Conservation (phyloP, 2,113 vertebrate species). For the Junco hyemalis region DNA sequence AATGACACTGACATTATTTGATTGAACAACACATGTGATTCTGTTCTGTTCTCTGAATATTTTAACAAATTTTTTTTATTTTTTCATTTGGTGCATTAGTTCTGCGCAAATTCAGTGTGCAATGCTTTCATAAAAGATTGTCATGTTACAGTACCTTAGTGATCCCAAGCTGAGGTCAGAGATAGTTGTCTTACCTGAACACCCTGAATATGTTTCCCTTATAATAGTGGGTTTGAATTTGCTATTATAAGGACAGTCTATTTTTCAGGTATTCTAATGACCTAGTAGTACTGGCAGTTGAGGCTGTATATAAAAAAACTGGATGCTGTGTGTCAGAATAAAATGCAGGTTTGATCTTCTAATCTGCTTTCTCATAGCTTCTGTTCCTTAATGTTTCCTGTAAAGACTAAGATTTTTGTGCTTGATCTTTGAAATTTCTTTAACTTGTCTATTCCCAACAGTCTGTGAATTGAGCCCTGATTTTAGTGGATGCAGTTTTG, state of each 20-base stretch:
- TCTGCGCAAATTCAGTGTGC: neutral
- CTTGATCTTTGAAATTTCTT: neutral
- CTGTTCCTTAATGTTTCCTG: neutral
- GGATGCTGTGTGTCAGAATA: neutral
- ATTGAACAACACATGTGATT: conserved; percentile 42
- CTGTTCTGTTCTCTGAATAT: conserved; percentile 44
- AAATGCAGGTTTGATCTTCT: neutral
- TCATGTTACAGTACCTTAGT: neutral
- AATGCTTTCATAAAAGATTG: neutral
- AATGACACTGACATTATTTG: conserved; percentile 62
- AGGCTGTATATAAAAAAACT: neutral
- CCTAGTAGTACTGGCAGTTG: neutral
- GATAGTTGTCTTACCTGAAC: neutral
- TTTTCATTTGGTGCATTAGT: neutral
- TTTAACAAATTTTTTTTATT: conserved; percentile 33
- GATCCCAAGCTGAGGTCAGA: neutral
- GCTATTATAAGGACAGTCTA: neutral
- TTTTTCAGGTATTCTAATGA: neutral
- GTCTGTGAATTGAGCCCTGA: neutral
- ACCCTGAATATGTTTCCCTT: neutral
- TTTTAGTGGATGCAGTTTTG: neutral
- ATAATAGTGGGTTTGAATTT: neutral
- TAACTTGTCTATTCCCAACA: neutral
- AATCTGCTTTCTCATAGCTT: neutral
- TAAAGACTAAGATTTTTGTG: neutral